Conservation (phyloP, 2,888 invertebrate species). For the Drosophila vallismaia region DNA sequence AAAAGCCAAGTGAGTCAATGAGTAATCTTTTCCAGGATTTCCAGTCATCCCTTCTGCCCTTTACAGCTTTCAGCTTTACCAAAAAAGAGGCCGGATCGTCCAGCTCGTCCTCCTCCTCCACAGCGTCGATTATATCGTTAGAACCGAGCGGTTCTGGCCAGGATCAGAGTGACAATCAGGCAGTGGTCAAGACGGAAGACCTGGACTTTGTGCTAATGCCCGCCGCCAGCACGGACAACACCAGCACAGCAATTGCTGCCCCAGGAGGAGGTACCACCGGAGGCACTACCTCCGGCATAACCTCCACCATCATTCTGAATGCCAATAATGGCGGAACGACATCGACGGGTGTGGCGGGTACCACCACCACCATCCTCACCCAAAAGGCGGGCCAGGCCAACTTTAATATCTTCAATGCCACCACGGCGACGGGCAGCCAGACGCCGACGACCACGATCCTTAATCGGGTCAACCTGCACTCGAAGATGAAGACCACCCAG, state of each 20-base stretch:
- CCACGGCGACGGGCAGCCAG: constrained; percentile 26
- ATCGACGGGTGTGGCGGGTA: constrained; percentile 1
- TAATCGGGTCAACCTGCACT: constrained; percentile 63
- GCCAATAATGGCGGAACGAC: constrained; percentile 37
- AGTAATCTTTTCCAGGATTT: constrained; percentile 14
- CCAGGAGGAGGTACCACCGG: neutral
- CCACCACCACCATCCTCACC: constrained; percentile 34
- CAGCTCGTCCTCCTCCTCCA: constrained; percentile 58
- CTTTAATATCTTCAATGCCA: constrained; percentile 61
- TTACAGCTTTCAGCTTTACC: constrained; percentile 68
- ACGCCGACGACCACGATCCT: constrained; percentile 52
- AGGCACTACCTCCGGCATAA: constrained; percentile 1
- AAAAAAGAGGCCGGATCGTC: constrained; percentile 63
- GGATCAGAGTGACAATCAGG: constrained; percentile 38
- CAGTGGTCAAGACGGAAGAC: constrained; percentile 52
- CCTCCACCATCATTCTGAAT: constrained; percentile 38
- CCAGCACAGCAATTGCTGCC: constrained; percentile 1
- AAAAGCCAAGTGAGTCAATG: constrained; percentile 72
- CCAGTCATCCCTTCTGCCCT: neutral
- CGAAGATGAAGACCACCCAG: constrained; percentile 72
- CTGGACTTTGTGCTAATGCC: constrained; percentile 64
- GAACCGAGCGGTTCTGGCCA: constrained; percentile 45
- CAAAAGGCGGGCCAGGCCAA: constrained; percentile 35
- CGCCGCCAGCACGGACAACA: constrained; percentile 19
- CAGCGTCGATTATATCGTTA: constrained; percentile 69